Percentiles rank a stretch among this genome's conserved stretches.
Conservation (phyloP, 2,888 invertebrate genomes). For the Coleophora deauratella region DNA sequence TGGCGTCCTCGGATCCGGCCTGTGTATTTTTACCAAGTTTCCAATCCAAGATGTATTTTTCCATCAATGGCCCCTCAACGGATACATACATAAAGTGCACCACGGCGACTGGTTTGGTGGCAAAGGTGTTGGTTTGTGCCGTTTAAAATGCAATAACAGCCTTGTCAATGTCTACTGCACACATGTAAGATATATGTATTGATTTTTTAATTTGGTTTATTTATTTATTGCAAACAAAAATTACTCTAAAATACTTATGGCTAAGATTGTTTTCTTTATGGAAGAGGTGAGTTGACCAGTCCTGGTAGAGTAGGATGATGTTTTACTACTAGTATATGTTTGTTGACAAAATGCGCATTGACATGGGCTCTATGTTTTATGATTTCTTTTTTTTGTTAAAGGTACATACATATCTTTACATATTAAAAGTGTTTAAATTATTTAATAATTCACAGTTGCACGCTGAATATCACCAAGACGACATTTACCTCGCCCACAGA, state of each 20-base stretch:
- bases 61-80: constrained; percentile 97
- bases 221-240: too few relatives aligned
- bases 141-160: constrained; percentile 78
- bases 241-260: too few relatives aligned
- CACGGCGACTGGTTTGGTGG: constrained; percentile 99
- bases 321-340: too few relatives aligned
- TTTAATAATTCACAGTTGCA: constrained; percentile 78
- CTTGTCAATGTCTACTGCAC: constrained; percentile 91
- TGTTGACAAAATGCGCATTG: too few relatives aligned
- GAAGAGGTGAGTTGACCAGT: too few relatives aligned
- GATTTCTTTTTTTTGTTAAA: too few relatives aligned
- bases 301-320: too few relatives aligned
- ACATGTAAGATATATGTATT: constrained; percentile 80
- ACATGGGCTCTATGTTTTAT: too few relatives aligned
- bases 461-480: constrained; percentile 92
- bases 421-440: too few relatives aligned
- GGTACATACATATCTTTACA: too few relatives aligned
- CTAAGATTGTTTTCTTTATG: too few relatives aligned
- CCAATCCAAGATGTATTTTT: constrained; percentile 90
- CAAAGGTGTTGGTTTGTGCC: constrained; percentile 92
- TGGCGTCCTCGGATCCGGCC: constrained; percentile 93
- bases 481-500: constrained; percentile 94
- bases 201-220: too few relatives aligned
- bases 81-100: constrained; percentile 94
- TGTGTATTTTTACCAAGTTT: constrained; percentile 90